These are phyloP conservation scores for Drosophila ogumai DNA, from an alignment of 1,140 invertebrate genomes.

Conservation along the genomic window DNA sequence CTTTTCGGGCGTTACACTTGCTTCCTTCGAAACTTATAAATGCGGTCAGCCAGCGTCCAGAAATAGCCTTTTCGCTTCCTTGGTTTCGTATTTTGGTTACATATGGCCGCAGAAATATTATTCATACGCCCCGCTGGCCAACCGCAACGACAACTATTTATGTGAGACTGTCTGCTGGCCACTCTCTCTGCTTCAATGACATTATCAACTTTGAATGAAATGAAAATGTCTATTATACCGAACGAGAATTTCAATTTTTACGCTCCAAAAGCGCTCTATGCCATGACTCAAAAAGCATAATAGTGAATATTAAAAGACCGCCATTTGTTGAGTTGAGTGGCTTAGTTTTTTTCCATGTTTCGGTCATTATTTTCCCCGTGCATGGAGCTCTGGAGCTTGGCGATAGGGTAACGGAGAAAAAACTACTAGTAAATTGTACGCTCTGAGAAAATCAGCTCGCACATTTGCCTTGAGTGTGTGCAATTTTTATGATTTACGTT, in stretches of 20 bases:
- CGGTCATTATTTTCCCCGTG: constrained; percentile 9
- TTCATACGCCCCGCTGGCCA: constrained; percentile 58
- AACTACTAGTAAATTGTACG: constrained; percentile 24
- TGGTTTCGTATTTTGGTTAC: constrained; percentile 32
- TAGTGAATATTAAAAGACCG: constrained; percentile 39
- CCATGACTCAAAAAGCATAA: constrained; percentile 7
- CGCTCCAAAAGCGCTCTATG: constrained; percentile 3
- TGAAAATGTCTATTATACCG: constrained; percentile 32
- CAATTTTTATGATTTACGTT: constrained; percentile 41
- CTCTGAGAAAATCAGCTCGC: constrained; percentile 38
- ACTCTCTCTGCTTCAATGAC: constrained; percentile 31
- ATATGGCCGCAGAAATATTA: constrained; percentile 48
- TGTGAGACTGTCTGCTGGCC: constrained; percentile 16
- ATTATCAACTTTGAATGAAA: constrained; percentile 52
- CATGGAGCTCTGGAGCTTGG: not conserved
- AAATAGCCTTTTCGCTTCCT: constrained; percentile 38
- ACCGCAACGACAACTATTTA: constrained; percentile 67
- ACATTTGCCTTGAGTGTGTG: constrained; percentile 25
- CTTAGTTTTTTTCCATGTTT: constrained; percentile 33
- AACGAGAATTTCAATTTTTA: constrained; percentile 42
- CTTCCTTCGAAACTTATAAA: not conserved
- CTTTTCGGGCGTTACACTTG: not conserved
- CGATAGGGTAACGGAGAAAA: constrained; percentile 7
- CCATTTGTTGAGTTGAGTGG: constrained; percentile 31
- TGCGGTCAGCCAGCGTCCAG: constrained; percentile 10